phyloP scores from a whole-genome alignment of 2,888 invertebrate species.

The Drepana falcataria region DNA sequence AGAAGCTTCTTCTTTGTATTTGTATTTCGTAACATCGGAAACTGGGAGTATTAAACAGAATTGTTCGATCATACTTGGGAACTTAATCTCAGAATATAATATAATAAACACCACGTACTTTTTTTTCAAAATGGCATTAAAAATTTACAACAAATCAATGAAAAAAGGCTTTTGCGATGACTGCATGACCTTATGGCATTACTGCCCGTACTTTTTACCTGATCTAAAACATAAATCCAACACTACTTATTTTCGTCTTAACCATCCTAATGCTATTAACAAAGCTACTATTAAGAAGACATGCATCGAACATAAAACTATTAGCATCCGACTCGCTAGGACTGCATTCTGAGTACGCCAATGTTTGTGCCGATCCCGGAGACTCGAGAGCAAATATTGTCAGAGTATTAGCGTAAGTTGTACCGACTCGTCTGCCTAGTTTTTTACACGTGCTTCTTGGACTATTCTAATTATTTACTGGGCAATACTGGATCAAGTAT shows the following conservation, averaged over 20 bases:
- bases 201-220: too few relatives aligned
- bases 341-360: slow-evolving; percentile 51
- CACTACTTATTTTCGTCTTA: too few relatives aligned
- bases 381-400: slow-evolving; percentile 62
- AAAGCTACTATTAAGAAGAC: too few relatives aligned
- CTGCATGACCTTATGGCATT: too few relatives aligned
- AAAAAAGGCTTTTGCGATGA: too few relatives aligned
- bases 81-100: too few relatives aligned
- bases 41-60: background rate
- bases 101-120: too few relatives aligned
- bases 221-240: too few relatives aligned
- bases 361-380: slow-evolving; percentile 56
- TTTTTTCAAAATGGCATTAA: too few relatives aligned
- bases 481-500: background rate
- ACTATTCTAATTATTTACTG: background rate
- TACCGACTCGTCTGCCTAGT: slow-evolving; percentile 45
- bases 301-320: slow-evolving; percentile 22
- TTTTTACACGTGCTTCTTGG: slow-evolving; percentile 22
- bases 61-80: too few relatives aligned
- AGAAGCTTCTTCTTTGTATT: slow-evolving; percentile 8
- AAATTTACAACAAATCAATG: too few relatives aligned
- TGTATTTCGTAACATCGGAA: background rate
- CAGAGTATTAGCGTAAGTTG: slow-evolving; percentile 57
- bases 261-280: too few relatives aligned
- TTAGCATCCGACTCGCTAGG: slow-evolving; percentile 34